These are phyloP conservation scores for Malurus leucopterus DNA, from an alignment of 2,797 vertebrate species.

Conservation along the genomic window DNA sequence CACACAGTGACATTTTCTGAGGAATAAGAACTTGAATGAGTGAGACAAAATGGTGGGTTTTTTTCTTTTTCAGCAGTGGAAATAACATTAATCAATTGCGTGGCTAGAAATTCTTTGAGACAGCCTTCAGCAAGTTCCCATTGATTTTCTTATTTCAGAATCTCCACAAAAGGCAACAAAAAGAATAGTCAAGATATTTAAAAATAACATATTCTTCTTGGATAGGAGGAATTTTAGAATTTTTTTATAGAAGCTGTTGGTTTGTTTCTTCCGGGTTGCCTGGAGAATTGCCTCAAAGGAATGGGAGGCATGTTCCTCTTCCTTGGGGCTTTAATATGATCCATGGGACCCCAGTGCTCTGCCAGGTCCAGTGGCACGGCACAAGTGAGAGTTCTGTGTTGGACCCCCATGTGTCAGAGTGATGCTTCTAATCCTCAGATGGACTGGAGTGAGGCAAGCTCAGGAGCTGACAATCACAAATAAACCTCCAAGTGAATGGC, in stretches of 20 bases:
- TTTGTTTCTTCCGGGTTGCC: background rate
- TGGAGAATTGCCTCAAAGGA: background rate
- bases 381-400: background rate
- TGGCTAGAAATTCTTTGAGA: background rate
- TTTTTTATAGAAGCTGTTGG: background rate
- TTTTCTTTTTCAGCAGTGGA: background rate
- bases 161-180: background rate
- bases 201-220: background rate
- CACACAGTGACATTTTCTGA: background rate
- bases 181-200: background rate
- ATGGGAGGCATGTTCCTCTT: background rate
- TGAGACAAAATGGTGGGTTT: background rate
- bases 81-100: background rate
- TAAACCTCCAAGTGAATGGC: constrained; percentile 37
- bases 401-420: background rate
- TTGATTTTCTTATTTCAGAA: background rate
- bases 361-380: background rate
- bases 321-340: background rate
- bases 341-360: background rate
- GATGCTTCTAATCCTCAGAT: background rate
- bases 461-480: background rate
- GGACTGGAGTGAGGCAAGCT: background rate
- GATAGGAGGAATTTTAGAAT: background rate
- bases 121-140: background rate
- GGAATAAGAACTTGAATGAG: background rate